Conservation (phyloP, 2,888 invertebrate genomes). For the Synanthedon formicaeformis region DNA sequence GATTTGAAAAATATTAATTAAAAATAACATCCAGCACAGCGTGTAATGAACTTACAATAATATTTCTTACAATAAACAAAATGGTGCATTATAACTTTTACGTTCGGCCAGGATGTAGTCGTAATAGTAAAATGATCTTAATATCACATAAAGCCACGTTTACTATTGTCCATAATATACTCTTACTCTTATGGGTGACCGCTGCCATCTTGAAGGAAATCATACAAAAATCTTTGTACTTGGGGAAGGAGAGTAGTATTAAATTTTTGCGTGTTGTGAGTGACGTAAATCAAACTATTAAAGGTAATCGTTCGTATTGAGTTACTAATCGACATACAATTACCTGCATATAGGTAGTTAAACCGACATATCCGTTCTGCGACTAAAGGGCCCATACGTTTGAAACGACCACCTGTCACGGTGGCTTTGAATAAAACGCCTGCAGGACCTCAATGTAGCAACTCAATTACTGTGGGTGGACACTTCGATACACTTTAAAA, state of each 20-base stretch:
- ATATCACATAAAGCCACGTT: slow-evolving; percentile 43
- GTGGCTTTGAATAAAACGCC: slow-evolving; percentile 4
- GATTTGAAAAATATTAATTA: too few relatives aligned
- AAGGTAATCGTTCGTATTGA: too few relatives aligned
- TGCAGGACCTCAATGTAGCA: slow-evolving; percentile 5
- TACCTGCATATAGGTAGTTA: too few relatives aligned
- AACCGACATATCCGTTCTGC: too few relatives aligned
- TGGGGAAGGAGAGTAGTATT: too few relatives aligned
- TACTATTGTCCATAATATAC: slow-evolving; percentile 3
- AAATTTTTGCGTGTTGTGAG: slow-evolving; percentile 1
- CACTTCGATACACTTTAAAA: slow-evolving; percentile 20
- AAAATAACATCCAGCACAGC: too few relatives aligned
- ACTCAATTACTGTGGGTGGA: slow-evolving; percentile 37
- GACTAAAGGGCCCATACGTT: too few relatives aligned
- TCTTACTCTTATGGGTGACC: slow-evolving; percentile 15
- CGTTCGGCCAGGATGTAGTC: slow-evolving; percentile 47
- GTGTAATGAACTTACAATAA: neutral
- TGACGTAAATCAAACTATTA: too few relatives aligned
- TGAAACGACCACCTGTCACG: slow-evolving; percentile 33
- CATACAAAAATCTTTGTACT: too few relatives aligned
- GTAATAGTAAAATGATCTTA: slow-evolving; percentile 61
- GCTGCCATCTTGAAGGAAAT: slow-evolving; percentile 14
- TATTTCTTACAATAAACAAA: slow-evolving; percentile 17
- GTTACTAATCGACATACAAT: too few relatives aligned
- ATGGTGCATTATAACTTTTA: slow-evolving; percentile 40